Conservation (phyloP, 2,797 vertebrate species). For the Micropoecilia bifurca region DNA sequence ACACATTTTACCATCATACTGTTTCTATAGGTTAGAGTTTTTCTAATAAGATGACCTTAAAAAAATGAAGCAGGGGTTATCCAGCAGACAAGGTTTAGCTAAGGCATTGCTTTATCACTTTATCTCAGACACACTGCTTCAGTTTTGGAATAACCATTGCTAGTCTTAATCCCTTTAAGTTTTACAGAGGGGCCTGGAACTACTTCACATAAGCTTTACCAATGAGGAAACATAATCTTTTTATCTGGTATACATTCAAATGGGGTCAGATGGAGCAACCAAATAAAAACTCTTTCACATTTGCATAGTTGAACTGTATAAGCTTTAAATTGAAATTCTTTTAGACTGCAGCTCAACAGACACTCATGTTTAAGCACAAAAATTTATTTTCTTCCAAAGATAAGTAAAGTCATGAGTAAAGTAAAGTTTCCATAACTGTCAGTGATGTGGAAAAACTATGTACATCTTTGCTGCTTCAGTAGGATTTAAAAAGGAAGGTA, state of each 20-base stretch:
- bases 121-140: not conserved
- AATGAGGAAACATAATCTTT: not conserved
- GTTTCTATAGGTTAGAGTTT: no score
- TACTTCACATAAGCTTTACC: not conserved
- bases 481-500: not conserved
- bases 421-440: not conserved
- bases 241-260: not conserved
- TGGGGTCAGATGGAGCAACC: not conserved
- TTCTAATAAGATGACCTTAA: no score
- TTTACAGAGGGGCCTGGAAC: not conserved
- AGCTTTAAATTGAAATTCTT: not conserved
- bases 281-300: not conserved
- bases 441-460: not conserved
- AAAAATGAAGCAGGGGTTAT: no score
- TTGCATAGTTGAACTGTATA: not conserved
- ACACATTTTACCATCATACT: no score
- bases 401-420: not conserved
- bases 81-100: not conserved
- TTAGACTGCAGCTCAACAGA: not conserved
- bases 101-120: not conserved
- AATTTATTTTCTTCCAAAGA: not conserved
- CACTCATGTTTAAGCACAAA: not conserved
- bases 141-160: not conserved
- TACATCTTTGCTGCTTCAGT: not conserved
- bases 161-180: not conserved